Percentiles rank a stretch among this genome's conserved stretches.
Conservation (phyloP, 2,797 vertebrate genomes). For the Scyliorhinus canicula region DNA sequence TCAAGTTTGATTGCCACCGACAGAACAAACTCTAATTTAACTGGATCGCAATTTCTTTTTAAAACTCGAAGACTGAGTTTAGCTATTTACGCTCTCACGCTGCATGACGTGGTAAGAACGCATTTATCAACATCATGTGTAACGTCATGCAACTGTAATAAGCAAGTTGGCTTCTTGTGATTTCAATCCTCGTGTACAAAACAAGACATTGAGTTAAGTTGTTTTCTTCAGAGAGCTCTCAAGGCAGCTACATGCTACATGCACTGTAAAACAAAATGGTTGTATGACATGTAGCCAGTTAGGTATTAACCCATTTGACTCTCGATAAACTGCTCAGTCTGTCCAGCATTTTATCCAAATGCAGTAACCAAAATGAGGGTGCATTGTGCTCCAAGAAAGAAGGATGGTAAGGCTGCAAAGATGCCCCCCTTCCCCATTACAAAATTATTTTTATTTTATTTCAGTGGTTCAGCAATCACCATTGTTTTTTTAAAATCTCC, state of each 20-base stretch:
- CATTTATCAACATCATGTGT: neutral
- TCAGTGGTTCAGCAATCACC: neutral
- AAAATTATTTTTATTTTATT: neutral
- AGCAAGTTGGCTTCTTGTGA: neutral
- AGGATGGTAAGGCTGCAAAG: neutral
- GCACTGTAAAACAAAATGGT: neutral
- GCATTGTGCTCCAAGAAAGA: neutral
- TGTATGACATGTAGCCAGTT: neutral
- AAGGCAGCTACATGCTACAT: slow-evolving; percentile 2
- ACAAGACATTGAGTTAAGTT: neutral
- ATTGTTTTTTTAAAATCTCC: neutral
- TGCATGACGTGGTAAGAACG: neutral
- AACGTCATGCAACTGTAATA: neutral
- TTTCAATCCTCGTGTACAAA: neutral
- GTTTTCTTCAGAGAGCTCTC: neutral
- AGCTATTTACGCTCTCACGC: neutral
- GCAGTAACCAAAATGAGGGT: neutral
- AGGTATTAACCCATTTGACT: neutral
- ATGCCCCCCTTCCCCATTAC: neutral
- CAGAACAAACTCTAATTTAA: neutral
- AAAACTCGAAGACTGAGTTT: neutral
- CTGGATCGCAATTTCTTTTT: neutral
- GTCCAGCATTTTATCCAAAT: slow-evolving; percentile 18
- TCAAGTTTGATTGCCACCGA: neutral
- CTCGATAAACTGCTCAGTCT: neutral